Evolutionary conservation across 2,797 vertebrate species (phyloP).

Genomic region (Ptychadena robeensis): DNA sequence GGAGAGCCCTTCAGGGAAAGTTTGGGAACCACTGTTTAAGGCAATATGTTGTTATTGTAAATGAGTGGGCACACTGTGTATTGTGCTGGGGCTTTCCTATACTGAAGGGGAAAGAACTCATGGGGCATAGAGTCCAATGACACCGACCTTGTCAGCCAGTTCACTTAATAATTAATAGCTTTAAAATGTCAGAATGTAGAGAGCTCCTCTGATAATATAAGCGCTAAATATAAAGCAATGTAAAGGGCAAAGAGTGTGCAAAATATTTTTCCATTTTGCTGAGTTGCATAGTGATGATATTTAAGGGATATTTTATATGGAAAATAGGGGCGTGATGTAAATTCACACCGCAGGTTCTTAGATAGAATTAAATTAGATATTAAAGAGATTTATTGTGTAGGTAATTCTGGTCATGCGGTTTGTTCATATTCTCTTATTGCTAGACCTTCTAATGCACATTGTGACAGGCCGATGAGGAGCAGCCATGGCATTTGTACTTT

Average conservation of each 20-base stretch:
- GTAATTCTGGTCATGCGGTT: too few species aligned
- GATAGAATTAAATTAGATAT: too few species aligned
- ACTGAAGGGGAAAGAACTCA: background rate
- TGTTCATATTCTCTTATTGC: too few species aligned
- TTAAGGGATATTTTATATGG: background rate
- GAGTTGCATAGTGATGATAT: background rate
- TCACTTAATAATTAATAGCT: constrained; percentile 5
- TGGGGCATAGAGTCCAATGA: background rate
- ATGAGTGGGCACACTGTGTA: background rate
- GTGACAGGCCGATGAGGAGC: too few species aligned
- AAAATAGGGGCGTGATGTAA: too few species aligned
- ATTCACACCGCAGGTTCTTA: too few species aligned
- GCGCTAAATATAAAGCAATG: background rate
- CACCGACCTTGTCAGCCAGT: background rate
- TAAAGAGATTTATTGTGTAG: too few species aligned
- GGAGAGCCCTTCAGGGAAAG: too few species aligned
- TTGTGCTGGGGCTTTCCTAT: background rate
- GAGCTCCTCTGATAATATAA: background rate
- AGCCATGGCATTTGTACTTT: too few species aligned
- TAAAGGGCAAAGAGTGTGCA: background rate
- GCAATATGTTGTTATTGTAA: background rate
- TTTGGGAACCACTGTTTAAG: too few species aligned
- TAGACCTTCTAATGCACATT: too few species aligned
- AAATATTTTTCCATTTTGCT: background rate
- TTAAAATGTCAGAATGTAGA: background rate